Evolutionary conservation across 2,888 invertebrate genomes (phyloP), one percentile per base, ranked within the genome.

Genomic region (Nomada goodeniana): DNA sequence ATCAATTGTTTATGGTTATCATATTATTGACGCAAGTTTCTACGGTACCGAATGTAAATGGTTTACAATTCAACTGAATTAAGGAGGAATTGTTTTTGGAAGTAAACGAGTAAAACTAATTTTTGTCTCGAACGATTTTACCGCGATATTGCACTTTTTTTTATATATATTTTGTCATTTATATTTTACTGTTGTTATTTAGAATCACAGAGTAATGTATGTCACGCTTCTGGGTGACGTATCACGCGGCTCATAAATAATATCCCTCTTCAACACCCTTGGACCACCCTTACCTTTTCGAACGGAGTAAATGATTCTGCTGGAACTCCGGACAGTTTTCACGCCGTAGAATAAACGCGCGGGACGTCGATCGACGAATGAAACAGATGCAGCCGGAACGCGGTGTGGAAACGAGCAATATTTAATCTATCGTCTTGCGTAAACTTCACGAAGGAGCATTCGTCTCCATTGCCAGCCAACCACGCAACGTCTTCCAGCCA

Each of bases 391-490:
- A 36, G 29, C 13, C 15, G 10, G 55, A 50, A 55, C 60, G 36
- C 42, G n/a, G 23, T 20, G 55, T 47, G n/a, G 42, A 44, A 23
- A 29, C 47, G 44, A 61, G 44, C 44, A 80, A 79, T 80, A 79
- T 67, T 80, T 68, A 57, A 80, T 72, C 60, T 50, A 50, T 50
- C 47, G 59, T 23, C 13, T 57, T 69, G 55, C 55, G 52, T 47
- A 80, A 80, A 80, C 63, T 13, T 18, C 20, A 26, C 9, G 23
- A 23, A n/a, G 26, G 23, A 47, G 42, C 50, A 23, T 80, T 63
- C 60, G 73, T 74, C 65, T 60, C 55, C 23, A 10, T 36, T 26
- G 26, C 2, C 1, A 13, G 57, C 52, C 67, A 63, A 53, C 59
- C 59, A 65, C 68, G 69, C 60, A 44, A 29, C 42, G 50, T 60